Conservation (phyloP, 2,797 vertebrate species). For the Falco naumanni region DNA sequence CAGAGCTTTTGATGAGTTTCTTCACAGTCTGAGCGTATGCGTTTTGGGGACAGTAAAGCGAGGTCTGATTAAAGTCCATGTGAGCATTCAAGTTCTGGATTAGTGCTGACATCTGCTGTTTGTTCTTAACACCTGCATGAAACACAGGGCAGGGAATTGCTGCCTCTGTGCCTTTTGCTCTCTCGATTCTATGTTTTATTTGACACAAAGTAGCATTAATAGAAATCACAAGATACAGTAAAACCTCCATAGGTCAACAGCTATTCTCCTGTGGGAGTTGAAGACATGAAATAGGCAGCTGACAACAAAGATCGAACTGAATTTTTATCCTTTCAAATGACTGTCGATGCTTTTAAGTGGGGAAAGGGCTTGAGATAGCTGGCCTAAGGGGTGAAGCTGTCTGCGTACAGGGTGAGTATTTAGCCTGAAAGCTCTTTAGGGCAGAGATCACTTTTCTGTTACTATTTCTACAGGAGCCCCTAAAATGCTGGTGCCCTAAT, state of each 20-base stretch:
- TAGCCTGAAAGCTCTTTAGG: background rate
- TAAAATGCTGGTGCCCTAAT: background rate
- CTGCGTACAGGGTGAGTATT: background rate
- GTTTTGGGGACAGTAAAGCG: background rate
- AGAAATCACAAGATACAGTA: background rate
- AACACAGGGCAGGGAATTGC: background rate
- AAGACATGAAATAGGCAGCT: background rate
- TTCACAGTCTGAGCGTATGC: background rate
- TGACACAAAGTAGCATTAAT: background rate
- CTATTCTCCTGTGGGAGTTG: background rate
- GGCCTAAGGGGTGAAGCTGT: background rate
- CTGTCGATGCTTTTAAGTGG: background rate
- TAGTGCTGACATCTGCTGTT: slow-evolving; percentile 70
- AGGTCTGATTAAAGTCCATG: background rate
- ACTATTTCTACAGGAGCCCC: background rate
- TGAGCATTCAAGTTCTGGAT: slow-evolving; percentile 14
- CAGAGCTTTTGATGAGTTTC: background rate
- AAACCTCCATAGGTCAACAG: background rate
- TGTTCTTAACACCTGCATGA: background rate
- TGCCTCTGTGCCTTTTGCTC: background rate
- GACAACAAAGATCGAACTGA: background rate
- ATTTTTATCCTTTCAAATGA: background rate
- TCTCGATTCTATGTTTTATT: background rate
- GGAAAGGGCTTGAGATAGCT: background rate
- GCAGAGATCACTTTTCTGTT: background rate